Percentiles rank a stretch among this genome's conserved stretches.
Evolutionary conservation across 2,888 invertebrate species (phyloP).

Genomic region (Achlya flavicornis): DNA sequence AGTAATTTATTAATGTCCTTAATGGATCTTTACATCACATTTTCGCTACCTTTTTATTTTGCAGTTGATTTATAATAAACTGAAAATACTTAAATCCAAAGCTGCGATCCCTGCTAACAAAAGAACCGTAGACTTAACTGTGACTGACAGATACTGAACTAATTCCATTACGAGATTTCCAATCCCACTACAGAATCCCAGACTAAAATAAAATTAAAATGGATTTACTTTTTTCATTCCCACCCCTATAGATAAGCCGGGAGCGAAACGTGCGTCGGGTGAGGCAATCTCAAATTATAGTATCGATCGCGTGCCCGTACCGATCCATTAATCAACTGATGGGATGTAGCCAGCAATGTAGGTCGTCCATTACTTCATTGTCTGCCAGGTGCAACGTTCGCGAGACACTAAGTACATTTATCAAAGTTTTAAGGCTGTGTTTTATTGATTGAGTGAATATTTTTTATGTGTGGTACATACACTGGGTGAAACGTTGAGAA

Average conservation of each 20-base stretch:
- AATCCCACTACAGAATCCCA: background rate
- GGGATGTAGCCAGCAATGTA: constrained; percentile 58
- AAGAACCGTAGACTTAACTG: background rate
- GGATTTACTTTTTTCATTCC: constrained; percentile 1
- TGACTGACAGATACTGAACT: background rate
- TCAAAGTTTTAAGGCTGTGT: constrained; percentile 49
- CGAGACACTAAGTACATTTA: constrained; percentile 45
- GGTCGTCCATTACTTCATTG: constrained; percentile 65
- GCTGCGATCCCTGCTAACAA: background rate
- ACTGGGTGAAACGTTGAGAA: too few relatives aligned
- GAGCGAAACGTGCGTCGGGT: constrained; percentile 13
- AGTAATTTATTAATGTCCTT: too few relatives aligned
- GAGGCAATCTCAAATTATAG: constrained; percentile 51
- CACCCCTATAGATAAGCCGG: background rate
- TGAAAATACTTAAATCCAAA: background rate
- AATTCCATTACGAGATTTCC: constrained; percentile 1
- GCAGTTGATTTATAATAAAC: background rate
- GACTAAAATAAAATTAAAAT: constrained; percentile 6
- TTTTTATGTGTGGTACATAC: background rate
- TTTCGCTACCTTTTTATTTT: too few relatives aligned
- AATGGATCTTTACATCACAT: too few relatives aligned
- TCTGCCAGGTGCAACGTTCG: constrained; percentile 56
- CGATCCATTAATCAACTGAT: constrained; percentile 63
- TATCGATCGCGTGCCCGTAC: constrained; percentile 50
- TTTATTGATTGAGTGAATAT: constrained; percentile 15